Evolutionary conservation across 2,888 invertebrate species (phyloP).

Genomic region (Rotaria socialis): DNA sequence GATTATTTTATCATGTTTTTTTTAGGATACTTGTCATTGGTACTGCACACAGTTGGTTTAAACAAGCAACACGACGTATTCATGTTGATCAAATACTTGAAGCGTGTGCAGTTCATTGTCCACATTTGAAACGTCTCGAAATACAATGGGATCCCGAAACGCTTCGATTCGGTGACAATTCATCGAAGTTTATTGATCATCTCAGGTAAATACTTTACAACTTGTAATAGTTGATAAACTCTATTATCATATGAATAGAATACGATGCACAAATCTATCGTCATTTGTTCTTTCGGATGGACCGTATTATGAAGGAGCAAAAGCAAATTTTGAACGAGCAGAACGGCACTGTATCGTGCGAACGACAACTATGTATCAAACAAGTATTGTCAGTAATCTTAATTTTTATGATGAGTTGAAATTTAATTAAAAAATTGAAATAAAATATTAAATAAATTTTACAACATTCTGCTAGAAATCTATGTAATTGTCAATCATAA

Average conservation of each 20-base stretch:
- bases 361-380: conserved; percentile 88
- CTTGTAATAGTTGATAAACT: background rate
- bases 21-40: conserved; percentile 90
- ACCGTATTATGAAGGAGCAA: conserved; percentile 94
- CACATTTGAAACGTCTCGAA: conserved; percentile 81
- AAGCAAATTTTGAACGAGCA: conserved; percentile 97
- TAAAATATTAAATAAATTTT: background rate
- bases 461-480: too few species aligned
- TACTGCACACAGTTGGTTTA: conserved; percentile 87
- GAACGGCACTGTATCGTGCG: conserved; percentile 91
- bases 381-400: conserved; percentile 84
- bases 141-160: conserved; percentile 98
- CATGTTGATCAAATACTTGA: conserved; percentile 94
- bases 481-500: too few species aligned
- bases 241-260: conserved; percentile 56
- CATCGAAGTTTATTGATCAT: conserved; percentile 96
- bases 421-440: conserved; percentile 70
- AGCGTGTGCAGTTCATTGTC: conserved; percentile 86
- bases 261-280: conserved; percentile 83
- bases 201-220: conserved; percentile 68
- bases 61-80: conserved; percentile 75
- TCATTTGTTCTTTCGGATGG: conserved; percentile 93
- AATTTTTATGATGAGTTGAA: conserved; percentile 87
- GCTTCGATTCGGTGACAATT: conserved; percentile 94
- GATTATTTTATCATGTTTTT: too few species aligned